A percentile compares a stretch with the other conserved stretches of the same genome.
These are phyloP conservation scores for Scaptomyza polygonia DNA, from an alignment of 2,888 invertebrate species.

Conservation along the genomic window DNA sequence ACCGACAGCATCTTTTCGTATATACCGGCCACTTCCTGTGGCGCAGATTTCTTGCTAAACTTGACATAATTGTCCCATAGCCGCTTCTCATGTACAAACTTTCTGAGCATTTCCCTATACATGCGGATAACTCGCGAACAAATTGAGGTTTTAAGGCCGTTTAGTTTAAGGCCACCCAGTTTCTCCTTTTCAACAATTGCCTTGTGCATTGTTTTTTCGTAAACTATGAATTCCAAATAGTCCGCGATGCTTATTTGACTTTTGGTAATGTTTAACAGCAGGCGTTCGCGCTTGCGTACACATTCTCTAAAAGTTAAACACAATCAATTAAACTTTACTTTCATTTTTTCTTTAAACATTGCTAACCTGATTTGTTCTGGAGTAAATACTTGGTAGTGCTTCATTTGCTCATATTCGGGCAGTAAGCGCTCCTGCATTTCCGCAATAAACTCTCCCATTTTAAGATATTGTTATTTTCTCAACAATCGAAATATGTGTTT, in stretches of 20 bases:
- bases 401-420: constrained; percentile 92
- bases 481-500: neutral
- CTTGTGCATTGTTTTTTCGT: constrained; percentile 78
- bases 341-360: neutral
- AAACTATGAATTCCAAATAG: constrained; percentile 81
- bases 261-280: constrained; percentile 75
- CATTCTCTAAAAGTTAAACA: constrained; percentile 60
- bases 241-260: constrained; percentile 67
- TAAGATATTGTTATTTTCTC: neutral
- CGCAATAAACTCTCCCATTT: constrained; percentile 93
- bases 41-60: constrained; percentile 89
- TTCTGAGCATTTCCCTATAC: constrained; percentile 89
- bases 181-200: constrained; percentile 85
- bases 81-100: constrained; percentile 89
- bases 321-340: neutral
- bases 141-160: constrained; percentile 88
- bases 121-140: constrained; percentile 89
- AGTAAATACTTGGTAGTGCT: constrained; percentile 88
- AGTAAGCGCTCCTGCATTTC: constrained; percentile 91
- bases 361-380: constrained; percentile 89
- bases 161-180: constrained; percentile 86
- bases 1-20: constrained; percentile 88
- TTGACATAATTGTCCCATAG: constrained; percentile 92
- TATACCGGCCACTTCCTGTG: constrained; percentile 86
- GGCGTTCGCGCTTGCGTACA: constrained; percentile 77